Percentiles rank a stretch among this genome's conserved stretches.
These are phyloP conservation scores for Megamerina dolium DNA, from an alignment of 2,888 invertebrate genomes.

Conservation along the genomic window DNA sequence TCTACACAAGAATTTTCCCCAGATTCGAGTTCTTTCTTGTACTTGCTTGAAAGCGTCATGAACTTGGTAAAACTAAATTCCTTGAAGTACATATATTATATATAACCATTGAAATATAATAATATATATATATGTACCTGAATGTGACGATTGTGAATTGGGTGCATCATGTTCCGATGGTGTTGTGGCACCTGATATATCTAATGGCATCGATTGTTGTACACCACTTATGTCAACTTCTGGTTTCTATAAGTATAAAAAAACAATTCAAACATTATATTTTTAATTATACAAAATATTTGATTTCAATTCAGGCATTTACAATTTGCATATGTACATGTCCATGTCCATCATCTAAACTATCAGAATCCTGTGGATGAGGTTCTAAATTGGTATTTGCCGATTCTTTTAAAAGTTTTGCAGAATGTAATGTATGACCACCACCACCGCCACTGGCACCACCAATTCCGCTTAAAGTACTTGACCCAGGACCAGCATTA, in stretches of 20 bases:
- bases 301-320: slow-evolving; percentile 22
- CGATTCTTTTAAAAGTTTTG: slow-evolving; percentile 49
- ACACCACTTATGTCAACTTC: slow-evolving; percentile 48
- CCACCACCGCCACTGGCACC: slow-evolving; percentile 40
- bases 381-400: slow-evolving; percentile 51
- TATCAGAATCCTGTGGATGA: slow-evolving; percentile 54
- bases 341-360: slow-evolving; percentile 51
- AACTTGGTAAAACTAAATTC: no score
- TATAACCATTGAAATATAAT: no score
- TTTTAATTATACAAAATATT: slow-evolving; percentile 10
- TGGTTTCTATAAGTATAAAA: slow-evolving; percentile 39
- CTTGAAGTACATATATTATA: no score
- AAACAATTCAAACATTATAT: slow-evolving; percentile 13
- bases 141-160: slow-evolving; percentile 48
- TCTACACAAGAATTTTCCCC: no score
- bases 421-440: slow-evolving; percentile 42
- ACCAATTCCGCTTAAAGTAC: slow-evolving; percentile 37
- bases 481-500: slow-evolving; percentile 36
- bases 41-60: no score
- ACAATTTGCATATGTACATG: slow-evolving; percentile 52
- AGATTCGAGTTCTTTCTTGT: no score
- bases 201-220: slow-evolving; percentile 48
- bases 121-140: no score
- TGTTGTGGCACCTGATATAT: slow-evolving; percentile 49
- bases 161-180: slow-evolving; percentile 49